Evolutionary conservation across 2,797 vertebrate species (phyloP).

Genomic region (Moxostoma hubbsi): DNA sequence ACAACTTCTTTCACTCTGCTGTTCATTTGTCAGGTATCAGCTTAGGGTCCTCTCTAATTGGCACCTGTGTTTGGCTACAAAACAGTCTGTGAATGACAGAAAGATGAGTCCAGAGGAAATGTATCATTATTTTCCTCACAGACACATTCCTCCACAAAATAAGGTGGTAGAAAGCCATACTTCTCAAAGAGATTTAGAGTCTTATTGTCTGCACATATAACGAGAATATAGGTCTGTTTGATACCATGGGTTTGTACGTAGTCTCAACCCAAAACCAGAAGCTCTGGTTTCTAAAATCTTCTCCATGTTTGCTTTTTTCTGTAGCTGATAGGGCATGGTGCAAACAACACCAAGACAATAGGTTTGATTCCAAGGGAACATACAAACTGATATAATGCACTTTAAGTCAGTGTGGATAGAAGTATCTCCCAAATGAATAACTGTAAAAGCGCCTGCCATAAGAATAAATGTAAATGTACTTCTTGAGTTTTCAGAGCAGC

Average conservation of each 20-base stretch:
- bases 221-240: no score
- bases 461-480: neutral
- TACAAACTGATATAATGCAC: neutral
- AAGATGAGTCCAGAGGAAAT: slow-evolving; percentile 10
- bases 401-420: neutral
- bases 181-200: neutral
- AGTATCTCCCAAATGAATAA: neutral
- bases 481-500: neutral
- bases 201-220: neutral
- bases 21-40: slow-evolving; percentile 40
- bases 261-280: no score
- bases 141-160: neutral
- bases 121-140: slow-evolving; percentile 32
- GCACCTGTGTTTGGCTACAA: slow-evolving; percentile 16
- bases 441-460: no score
- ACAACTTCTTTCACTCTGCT: slow-evolving; percentile 18
- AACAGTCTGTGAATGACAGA: slow-evolving; percentile 36
- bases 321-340: no score
- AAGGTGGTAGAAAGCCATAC: slow-evolving; percentile 2
- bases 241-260: no score
- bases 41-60: slow-evolving; percentile 30
- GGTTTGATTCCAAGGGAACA: no score
- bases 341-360: no score
- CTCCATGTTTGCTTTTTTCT: no score
- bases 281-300: no score